Base-by-base conservation (phyloP, 2,888 invertebrate species). In the Rhorus exstirpatorius region DNA sequence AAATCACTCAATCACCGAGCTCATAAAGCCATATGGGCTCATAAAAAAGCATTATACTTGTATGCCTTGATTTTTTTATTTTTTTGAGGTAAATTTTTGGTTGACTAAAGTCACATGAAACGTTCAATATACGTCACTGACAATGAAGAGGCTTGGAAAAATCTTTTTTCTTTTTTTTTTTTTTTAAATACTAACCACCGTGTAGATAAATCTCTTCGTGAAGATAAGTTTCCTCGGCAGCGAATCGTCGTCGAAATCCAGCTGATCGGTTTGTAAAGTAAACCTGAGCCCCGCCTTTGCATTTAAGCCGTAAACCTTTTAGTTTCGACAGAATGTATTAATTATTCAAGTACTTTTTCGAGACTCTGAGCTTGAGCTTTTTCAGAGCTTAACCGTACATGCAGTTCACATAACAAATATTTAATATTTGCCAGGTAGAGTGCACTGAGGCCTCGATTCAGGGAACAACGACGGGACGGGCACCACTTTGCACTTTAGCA, bases 251-350 rank as follows among this genome's bases (percentile, higher is more conserved):
- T 8, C 90, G 86, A 75, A 91, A 88, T 6, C 90, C 91, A 10
- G 89, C 87, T 31, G 89, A 89, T 65, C 90, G 86, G 81, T 90
- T 89, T 26, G 91, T 91, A 84, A 91, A 91, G 63, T 88, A 88
- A 17, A 91, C 90, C 46, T 88, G 86, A 35, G 89, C 89, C 67
- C 89, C 90, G 17, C 91, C 91, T 49, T 89, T 90, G 85, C 88
- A 91, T 79, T 88, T 90, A 3, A 90, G 70, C 14, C 86, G 86
- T 26, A 91, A 82, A 31, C 90, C 91, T 91, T 68, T 68, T 35
- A 24, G 8, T 44, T 24, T 12, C 19, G 6, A 12, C n/a, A 46
- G 19, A 21, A 17, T 7, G 35, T 1, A 31, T 35, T n/a, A n/a
- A 58, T 17, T 51, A 21, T 24, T n/a, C 10, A 24, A 53, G 10